Evolutionary conservation across 2,113 vertebrate species (phyloP), one percentile per base, ranked within the genome.

Genomic region (Alligator mississippiensis): DNA sequence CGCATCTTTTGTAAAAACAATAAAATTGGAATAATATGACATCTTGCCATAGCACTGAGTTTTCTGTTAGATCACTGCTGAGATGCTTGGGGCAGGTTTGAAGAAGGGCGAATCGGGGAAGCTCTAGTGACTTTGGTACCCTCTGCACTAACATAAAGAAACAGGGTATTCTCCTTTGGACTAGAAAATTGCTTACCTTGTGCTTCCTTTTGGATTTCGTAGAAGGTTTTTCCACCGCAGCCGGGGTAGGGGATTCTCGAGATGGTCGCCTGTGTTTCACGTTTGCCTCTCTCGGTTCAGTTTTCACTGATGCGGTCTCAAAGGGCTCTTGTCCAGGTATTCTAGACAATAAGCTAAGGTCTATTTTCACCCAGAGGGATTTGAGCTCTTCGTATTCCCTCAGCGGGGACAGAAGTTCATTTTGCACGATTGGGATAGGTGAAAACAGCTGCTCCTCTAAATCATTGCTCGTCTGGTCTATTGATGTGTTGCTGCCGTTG

Each of bases 351-450:
- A 99, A 97, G 95, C 97, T 98, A 90, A 99, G 98, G 80, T 99
- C 98, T 88, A 99, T 99, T 97, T 99, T 99, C 95, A 99, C 99
- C 99, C 99, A 99, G 74, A 99, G 97, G 88, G 98, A 99, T 97
- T 99, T 99, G 60, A 98, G 93, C 25, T 99, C 98, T 84, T 98
- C 98, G 2, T 98, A 98, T 38, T 99, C 99, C 92, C 96, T 98
- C 38, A 99, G 91, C 5, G 99, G 99, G 47, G 99, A 99, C 47
- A 98, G 95, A 86, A 98, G 98, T 93, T 99, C 98, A 12, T 97
- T 98, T 94, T 98, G 98, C 61, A 97, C 97, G 2, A 98, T 94
- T 79, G 98, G 97, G 95, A 98, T 92, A 28, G 98, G 93, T 88
- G 98, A 98, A 85, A 98, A 94, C 87, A 98, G 91, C 91, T 97